A percentile compares a stretch with the other conserved stretches of the same genome.
These are phyloP conservation scores for Megaleporinus macrocephalus DNA, from an alignment of 2,113 vertebrate genomes.

Conservation along the genomic window DNA sequence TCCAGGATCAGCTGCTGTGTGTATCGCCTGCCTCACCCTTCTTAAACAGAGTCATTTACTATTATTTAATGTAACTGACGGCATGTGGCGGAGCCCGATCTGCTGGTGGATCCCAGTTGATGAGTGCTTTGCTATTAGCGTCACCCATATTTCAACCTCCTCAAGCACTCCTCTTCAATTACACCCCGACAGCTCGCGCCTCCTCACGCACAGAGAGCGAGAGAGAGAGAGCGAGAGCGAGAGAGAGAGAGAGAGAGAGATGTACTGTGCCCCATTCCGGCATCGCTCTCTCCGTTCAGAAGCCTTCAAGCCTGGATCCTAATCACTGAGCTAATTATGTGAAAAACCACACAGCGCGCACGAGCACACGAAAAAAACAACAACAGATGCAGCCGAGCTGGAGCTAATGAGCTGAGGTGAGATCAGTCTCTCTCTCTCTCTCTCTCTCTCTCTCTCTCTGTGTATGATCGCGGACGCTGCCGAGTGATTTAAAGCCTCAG, in stretches of 20 bases:
- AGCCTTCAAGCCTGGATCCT: background rate
- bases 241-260: background rate
- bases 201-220: no score
- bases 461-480: background rate
- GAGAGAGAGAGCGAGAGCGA: background rate
- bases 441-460: background rate
- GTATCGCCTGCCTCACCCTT: no score
- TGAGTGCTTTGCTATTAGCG: no score
- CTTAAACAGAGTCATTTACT: no score
- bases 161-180: no score
- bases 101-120: no score
- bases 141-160: no score
- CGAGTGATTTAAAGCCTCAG: background rate
- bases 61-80: no score
- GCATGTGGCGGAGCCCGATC: no score
- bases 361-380: background rate
- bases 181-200: no score
- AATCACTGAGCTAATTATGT: constrained; percentile 28
- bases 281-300: background rate
- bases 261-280: background rate
- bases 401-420: constrained; percentile 21
- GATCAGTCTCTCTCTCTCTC: background rate
- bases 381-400: background rate
- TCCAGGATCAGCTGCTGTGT: no score
- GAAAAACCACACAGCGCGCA: constrained; percentile 8